These are phyloP conservation scores for Hydropotes inermis DNA, from an alignment of 2,113 vertebrate species.

Conservation along the genomic window DNA sequence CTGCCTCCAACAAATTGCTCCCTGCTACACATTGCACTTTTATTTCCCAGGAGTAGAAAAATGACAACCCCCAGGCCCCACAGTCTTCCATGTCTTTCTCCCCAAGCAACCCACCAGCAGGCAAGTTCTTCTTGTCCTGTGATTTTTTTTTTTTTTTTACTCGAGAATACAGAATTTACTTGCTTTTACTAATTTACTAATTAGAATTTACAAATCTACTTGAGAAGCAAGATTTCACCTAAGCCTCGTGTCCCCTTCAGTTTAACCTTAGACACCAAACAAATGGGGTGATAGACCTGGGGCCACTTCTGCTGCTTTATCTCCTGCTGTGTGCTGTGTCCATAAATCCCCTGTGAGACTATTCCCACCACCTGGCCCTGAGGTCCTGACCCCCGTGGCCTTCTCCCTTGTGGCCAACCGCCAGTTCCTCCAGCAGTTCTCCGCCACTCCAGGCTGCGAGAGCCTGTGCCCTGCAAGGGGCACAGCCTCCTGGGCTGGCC, in stretches of 20 bases:
- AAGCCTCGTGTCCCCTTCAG: not conserved
- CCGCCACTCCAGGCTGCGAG: not conserved
- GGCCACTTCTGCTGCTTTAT: not conserved
- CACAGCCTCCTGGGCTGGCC: not conserved
- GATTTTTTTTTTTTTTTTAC: not conserved
- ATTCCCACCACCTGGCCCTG: fast-evolving
- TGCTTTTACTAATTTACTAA: not conserved
- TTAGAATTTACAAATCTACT: not conserved
- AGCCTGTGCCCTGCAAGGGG: not conserved
- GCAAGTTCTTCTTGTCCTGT: not conserved
- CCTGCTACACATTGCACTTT: not conserved
- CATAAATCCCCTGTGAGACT: not conserved
- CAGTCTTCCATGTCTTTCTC: not conserved
- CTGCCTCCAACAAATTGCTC: not conserved
- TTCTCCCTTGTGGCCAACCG: not conserved
- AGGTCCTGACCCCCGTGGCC: not conserved
- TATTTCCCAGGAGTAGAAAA: not conserved
- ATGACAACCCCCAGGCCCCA: not conserved
- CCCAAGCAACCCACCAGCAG: not conserved
- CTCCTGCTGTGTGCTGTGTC: not conserved
- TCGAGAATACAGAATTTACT: not conserved
- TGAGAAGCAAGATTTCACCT: not conserved
- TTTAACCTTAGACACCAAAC: not conserved
- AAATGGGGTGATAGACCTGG: not conserved
- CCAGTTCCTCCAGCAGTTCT: not conserved